A percentile compares a stretch with the other conserved stretches of the same genome.
These are phyloP conservation scores for Nomada fucata DNA, from an alignment of 2,888 invertebrate genomes.

Conservation along the genomic window DNA sequence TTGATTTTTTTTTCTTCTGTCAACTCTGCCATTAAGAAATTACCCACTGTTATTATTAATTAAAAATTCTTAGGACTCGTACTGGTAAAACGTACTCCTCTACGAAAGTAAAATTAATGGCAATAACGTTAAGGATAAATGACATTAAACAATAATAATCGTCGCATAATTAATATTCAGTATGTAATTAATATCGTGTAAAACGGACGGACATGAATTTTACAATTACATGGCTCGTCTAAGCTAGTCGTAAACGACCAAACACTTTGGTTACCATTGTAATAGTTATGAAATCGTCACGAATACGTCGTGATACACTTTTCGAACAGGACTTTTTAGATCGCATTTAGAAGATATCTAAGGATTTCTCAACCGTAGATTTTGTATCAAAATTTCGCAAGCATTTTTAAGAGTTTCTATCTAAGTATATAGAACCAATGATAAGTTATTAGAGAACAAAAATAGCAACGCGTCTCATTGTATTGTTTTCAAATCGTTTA, in stretches of 20 bases:
- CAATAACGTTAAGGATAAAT: slow-evolving; percentile 57
- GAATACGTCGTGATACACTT: slow-evolving; percentile 34
- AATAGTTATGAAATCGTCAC: slow-evolving; percentile 29
- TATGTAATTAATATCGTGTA: slow-evolving; percentile 56
- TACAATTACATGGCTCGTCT: slow-evolving; percentile 46
- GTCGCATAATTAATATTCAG: slow-evolving; percentile 60
- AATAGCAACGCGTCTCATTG: slow-evolving; percentile 11
- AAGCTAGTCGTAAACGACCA: slow-evolving; percentile 60
- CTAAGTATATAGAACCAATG: slow-evolving; percentile 6
- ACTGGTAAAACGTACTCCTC: slow-evolving; percentile 22
- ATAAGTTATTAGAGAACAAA: slow-evolving; percentile 28
- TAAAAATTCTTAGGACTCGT: slow-evolving; percentile 16
- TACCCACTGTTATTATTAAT: slow-evolving; percentile 19
- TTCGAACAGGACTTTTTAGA: slow-evolving; percentile 42
- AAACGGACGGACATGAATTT: slow-evolving; percentile 36
- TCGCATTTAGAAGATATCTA: slow-evolving; percentile 43
- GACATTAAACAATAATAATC: slow-evolving; percentile 61
- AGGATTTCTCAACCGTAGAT: slow-evolving; percentile 59
- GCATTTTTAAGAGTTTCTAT: slow-evolving; percentile 55
- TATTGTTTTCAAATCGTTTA: no score
- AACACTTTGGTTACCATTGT: slow-evolving; percentile 40
- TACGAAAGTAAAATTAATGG: slow-evolving; percentile 56
- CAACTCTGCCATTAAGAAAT: background rate
- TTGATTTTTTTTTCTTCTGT: background rate
- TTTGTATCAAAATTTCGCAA: slow-evolving; percentile 63